Evolutionary conservation across 2,888 invertebrate genomes (phyloP).

Genomic region (Amaurobius ferox): DNA sequence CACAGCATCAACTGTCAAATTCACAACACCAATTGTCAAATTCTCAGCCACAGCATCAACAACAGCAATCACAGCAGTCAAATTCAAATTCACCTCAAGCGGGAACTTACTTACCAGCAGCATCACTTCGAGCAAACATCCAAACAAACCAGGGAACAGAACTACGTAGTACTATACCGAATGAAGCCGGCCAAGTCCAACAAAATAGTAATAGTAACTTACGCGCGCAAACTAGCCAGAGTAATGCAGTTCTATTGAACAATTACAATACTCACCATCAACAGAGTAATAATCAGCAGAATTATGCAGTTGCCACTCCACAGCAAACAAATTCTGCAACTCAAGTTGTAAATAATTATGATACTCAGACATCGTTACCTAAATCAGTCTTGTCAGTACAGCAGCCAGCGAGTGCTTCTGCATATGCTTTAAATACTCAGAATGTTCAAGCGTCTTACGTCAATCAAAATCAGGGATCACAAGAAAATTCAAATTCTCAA

Average conservation of each 20-base stretch:
- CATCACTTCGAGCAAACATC: background rate
- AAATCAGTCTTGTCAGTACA: background rate
- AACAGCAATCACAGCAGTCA: background rate
- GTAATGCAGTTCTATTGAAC: background rate
- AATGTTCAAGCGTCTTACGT: conserved; percentile 3
- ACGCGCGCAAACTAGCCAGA: background rate
- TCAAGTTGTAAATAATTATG: conserved; percentile 7
- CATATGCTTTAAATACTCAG: background rate
- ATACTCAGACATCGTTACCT: background rate
- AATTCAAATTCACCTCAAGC: background rate
- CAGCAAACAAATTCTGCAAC: background rate
- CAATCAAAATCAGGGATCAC: conserved; percentile 17
- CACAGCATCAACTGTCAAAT: no score
- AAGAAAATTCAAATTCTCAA: conserved; percentile 2
- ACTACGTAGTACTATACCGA: background rate
- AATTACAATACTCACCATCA: background rate
- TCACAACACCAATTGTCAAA: background rate
- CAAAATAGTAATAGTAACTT: background rate
- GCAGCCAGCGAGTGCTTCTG: background rate
- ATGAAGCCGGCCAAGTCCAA: background rate
- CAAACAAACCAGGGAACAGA: background rate
- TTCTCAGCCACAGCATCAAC: background rate
- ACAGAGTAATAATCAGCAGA: background rate
- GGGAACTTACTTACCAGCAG: background rate
- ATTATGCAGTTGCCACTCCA: background rate